Evolutionary conservation across 2,797 vertebrate species (phyloP), one percentile per base, ranked within the genome.

Genomic region (Crax fasciolata): DNA sequence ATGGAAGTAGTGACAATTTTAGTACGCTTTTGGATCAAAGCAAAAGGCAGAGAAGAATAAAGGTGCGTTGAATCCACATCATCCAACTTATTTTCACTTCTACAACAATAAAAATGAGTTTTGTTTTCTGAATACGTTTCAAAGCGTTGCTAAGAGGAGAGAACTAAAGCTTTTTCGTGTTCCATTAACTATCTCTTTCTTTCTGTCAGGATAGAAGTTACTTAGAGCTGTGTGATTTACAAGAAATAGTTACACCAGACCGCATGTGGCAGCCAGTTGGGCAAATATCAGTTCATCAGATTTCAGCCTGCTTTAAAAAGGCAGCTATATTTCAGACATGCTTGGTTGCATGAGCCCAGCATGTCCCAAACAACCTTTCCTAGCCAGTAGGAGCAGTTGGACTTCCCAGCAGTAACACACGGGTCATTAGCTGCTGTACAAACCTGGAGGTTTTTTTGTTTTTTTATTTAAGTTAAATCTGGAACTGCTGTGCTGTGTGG

Each of bases 351-450:
- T n/a, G 75, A 81, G 58, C 46, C 62, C 27, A 13, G 9, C n/a
- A 1, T 3, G 3, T 90, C 83, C 93, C 90, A 41, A 54, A 23
- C 57, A 55, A 4, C 84, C 49, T 84, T 71, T 72, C 51, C 20
- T 17, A 49, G 57, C 87, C 89, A 51, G 20, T 14, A 1, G 5
- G 19, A 77, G 35, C 11, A 70, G 52, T 80, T 77, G 28, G 55
- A 68, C 94, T 94, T 96, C 91, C 93, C 90, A 78, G 55, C 55
- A 49, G 82, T 7, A 65, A 9, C 58, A 58, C 82, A 66, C 43
- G 67, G 54, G 52, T 78, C 17, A 0, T 84, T 87, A 82, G 80
- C 89, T 85, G 58, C 90, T 90, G 39, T n/a, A 17, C 48, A 51
- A 65, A 41, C 51, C 51, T 51, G 88, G 76, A 92, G 51, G 54